phyloP scores from a whole-genome alignment of 2,113 vertebrate species.

The Geococcyx californianus region DNA sequence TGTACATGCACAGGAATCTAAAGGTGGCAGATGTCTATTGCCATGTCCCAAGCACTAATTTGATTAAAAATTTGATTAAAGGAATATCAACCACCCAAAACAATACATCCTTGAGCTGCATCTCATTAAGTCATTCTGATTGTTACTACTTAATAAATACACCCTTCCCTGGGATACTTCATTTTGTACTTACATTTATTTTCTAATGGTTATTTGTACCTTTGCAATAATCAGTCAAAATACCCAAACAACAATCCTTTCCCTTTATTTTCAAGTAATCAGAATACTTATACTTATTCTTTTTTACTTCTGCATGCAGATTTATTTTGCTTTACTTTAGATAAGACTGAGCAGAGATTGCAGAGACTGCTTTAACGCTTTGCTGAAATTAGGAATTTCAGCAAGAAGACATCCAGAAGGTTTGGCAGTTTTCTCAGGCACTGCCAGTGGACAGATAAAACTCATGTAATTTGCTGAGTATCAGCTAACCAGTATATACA shows the following conservation, averaged over 20 bases:
- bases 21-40: neutral
- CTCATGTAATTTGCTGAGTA: neutral
- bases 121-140: neutral
- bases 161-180: neutral
- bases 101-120: neutral
- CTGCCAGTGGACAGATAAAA: neutral
- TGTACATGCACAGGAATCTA: neutral
- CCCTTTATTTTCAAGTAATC: neutral
- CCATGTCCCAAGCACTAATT: neutral
- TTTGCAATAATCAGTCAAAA: neutral
- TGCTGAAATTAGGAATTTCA: neutral
- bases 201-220: fast-evolving
- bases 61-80: neutral
- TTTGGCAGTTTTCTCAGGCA: neutral
- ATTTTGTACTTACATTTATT: neutral
- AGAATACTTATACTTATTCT: neutral
- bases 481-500: neutral
- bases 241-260: neutral
- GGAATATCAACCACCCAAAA: neutral
- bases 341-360: fast-evolving
- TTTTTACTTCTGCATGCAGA: neutral
- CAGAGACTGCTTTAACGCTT: neutral
- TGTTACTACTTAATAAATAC: neutral
- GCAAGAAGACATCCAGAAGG: neutral
- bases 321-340: neutral